Base-by-base conservation (phyloP, 2,888 invertebrate genomes). In the Gastracanthus pulcherrimus region DNA sequence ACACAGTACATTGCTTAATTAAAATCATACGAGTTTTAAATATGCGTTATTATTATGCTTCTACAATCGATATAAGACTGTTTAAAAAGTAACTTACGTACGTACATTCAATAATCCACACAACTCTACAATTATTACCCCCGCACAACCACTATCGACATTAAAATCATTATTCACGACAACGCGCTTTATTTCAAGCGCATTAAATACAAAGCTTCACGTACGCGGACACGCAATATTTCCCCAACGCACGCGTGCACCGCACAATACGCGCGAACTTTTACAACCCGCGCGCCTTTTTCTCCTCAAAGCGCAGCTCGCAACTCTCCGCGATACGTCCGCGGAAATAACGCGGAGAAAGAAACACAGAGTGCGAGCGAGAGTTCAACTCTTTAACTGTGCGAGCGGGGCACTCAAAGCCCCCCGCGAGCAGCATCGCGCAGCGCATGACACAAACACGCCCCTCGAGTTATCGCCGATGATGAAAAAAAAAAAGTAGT, bases 391-490 rank as follows among this genome's bases (percentile, higher is more conserved):
- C 34, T 36, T 60, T 45, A 29, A 79, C 75, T 36, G 82, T 62
- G 75, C 67, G 48, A 67, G 41, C 45, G 58, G 62, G 45, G 48
- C 41, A 81, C 82, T 83, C 67, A 51, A 74, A 55, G 66, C 62
- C 19, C 16, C 55, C 64, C 81, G 76, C 64, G 60, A 71, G 77
- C 77, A 71, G 72, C 58, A 66, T 62, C n/a, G 75, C 70, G 72
- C 75, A 70, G 36, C 70, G 82, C 72, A 81, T 76, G 83, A 84
- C 81, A 76, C 80, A 81, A 84, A 85, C 81, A 85, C 86, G 86
- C 86, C 86, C 85, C 82, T 82, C 69, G 81, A 82, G 79, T 84
- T 83, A 84, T 85, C 83, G 60, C 34, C 69, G 72, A 81, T 82
- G 77, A 81, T 84, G 82, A 74, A 55, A 67, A 58, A 66, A 74